Evolutionary conservation across 2,113 vertebrate genomes (phyloP), one percentile per base, ranked within the genome.

Genomic region (Rhineura floridana): DNA sequence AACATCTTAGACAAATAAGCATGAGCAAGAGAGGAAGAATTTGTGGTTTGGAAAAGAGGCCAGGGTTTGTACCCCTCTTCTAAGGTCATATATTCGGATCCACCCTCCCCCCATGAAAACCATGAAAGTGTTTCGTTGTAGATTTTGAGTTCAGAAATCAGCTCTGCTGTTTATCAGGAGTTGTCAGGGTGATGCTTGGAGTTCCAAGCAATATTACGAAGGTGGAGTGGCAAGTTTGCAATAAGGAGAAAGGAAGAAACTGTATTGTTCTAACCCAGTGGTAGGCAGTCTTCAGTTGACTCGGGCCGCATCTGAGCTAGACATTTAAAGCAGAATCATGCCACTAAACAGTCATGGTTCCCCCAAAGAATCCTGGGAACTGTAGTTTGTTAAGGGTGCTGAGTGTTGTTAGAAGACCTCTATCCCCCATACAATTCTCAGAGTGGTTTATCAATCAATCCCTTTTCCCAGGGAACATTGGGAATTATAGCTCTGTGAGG

Each of bases 1-100:
- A 91, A 88, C 30, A 76, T 8, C 92, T 92, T 30, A 87, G 52
- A 79, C 21, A 90, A 88, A 84, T 85, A 90, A 77, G 19, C 12
- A 90, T 77, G 7, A 93, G 75, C 73, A 85, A 92, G 0, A 1
- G 59, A 33, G 42, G 8, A 83, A 75, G 23, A 92, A 89, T 73
- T 89, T n/a, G 81, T 83, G 23, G 44, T 85, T 65, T 9, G 21
- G 1, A 36, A 92, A 89, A 30, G 63, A 9, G 73, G 0, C 6
- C 12, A 55, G 28, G 8, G 83, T 83, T 67, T 44, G 81, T 50
- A 17, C 75, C 55, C 55, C 7, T n/a, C 1, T 33, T 73, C 83
- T 19, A 36, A 72, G 52, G 75, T 59, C 12, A 50, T 72, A 65
- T 21, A 39, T 88, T 75, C 48, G 73, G 42, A 76, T n/a, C 10